Percentiles rank a stretch among this genome's conserved stretches.
phyloP scores from a whole-genome alignment of 2,888 invertebrate genomes.

The Hirtodrosophila histrioides region DNA sequence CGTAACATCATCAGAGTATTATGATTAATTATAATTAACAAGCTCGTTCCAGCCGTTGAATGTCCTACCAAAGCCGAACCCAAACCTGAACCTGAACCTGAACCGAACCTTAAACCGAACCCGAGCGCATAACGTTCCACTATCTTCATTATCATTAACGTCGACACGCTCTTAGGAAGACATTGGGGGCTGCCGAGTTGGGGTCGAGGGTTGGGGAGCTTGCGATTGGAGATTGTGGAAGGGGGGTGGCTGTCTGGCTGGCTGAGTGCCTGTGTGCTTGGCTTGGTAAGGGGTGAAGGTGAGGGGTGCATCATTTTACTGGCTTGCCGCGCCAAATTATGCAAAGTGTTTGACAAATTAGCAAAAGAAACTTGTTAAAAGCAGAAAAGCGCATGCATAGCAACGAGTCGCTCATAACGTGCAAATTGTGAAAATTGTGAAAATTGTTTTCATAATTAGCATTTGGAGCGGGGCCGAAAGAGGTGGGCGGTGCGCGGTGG shows the following conservation, averaged over 20 bases:
- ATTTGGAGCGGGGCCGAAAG: conserved; percentile 51
- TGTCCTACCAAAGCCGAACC: no score
- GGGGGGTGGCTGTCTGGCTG: background rate
- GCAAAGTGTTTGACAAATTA: conserved; percentile 81
- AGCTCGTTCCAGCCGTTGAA: conserved; percentile 1
- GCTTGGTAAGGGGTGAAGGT: no score
- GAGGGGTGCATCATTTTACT: conserved; percentile 35
- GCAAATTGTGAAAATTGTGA: conserved; percentile 47
- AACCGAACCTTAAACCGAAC: background rate
- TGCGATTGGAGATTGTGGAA: background rate
- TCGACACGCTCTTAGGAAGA: conserved; percentile 22
- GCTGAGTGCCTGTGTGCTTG: no score
- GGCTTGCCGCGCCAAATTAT: conserved; percentile 67
- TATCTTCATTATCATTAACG: conserved; percentile 30
- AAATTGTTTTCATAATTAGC: conserved; percentile 76
- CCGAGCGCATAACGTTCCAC: conserved; percentile 1
- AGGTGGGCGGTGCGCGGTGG: background rate
- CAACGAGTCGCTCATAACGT: conserved; percentile 67
- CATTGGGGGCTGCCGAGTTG: background rate
- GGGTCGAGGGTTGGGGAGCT: background rate
- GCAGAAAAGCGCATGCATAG: conserved; percentile 78
- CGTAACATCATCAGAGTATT: no score
- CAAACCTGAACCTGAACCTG: background rate
- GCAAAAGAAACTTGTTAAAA: conserved; percentile 77
- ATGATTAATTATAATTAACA: conserved; percentile 3